A percentile compares a stretch with the other conserved stretches of the same genome.
phyloP scores from a whole-genome alignment of 2,888 invertebrate species.

The Lepidocyrtoides sp. region DNA sequence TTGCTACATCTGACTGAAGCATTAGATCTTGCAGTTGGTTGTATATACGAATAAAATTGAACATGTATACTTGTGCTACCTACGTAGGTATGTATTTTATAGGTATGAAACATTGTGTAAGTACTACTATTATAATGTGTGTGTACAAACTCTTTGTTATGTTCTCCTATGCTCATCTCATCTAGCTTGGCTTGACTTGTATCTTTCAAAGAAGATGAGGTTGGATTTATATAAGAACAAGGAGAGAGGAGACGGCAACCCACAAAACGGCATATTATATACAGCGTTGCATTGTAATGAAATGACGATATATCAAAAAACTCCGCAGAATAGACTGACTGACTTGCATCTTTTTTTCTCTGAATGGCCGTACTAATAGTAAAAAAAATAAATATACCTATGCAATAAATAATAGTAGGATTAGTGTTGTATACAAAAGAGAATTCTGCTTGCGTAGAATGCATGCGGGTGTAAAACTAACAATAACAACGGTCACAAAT shows the following conservation, averaged over 20 bases:
- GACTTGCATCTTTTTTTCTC: conserved; percentile 60
- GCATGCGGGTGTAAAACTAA: neutral
- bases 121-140: conserved; percentile 23
- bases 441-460: too few species aligned
- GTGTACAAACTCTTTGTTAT: conserved; percentile 6
- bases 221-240: conserved; percentile 56
- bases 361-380: conserved; percentile 62
- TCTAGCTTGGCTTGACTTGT: neutral
- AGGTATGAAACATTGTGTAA: conserved; percentile 46
- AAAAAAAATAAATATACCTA: neutral
- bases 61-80: neutral
- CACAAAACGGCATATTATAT: conserved; percentile 55
- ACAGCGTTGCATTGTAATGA: too few species aligned
- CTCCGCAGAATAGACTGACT: conserved; percentile 50
- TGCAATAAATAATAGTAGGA: neutral
- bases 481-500: conserved; percentile 8
- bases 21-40: conserved; percentile 51
- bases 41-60: conserved; percentile 50
- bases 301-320: conserved; percentile 47
- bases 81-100: conserved; percentile 22
- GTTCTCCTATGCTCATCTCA: conserved; percentile 7
- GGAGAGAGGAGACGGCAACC: conserved; percentile 44
- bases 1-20: conserved; percentile 72
- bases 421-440: neutral
- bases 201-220: conserved; percentile 11